Conservation (phyloP, 2,113 vertebrate species). For the Stegastes partitus region DNA sequence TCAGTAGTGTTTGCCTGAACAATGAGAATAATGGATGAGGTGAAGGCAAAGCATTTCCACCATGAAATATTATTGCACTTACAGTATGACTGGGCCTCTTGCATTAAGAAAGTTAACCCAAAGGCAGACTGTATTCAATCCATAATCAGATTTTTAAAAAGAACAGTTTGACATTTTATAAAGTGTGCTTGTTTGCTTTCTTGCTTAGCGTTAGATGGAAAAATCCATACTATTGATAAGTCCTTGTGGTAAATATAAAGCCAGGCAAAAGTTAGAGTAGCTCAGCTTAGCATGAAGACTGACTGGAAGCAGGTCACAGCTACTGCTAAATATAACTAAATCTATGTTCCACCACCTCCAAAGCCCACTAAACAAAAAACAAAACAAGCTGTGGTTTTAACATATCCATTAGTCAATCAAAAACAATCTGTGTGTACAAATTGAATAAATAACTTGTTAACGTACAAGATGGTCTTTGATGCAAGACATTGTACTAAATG, state of each 20-base stretch:
- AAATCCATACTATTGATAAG: neutral
- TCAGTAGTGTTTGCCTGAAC: too few species aligned
- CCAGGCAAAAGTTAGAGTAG: neutral
- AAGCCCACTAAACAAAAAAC: neutral
- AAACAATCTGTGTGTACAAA: neutral
- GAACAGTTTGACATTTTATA: neutral
- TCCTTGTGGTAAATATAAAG: neutral
- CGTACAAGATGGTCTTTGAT: neutral
- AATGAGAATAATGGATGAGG: too few species aligned
- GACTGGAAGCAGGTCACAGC: neutral
- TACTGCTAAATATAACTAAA: neutral
- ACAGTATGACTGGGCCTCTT: neutral
- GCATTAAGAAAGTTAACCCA: neutral
- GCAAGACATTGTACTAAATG: too few species aligned
- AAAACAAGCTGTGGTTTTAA: neutral
- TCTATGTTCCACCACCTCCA: neutral
- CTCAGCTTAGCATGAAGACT: neutral
- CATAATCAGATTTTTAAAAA: neutral
- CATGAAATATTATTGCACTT: too few species aligned
- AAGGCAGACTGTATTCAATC: neutral
- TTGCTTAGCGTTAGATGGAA: neutral
- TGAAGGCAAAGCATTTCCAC: too few species aligned
- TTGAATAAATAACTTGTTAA: neutral
- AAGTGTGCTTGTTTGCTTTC: neutral
- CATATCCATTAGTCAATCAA: neutral